Percentiles rank a stretch among this genome's conserved stretches.
Evolutionary conservation across 2,113 vertebrate species (phyloP).

Genomic region (Arenaria interpres): DNA sequence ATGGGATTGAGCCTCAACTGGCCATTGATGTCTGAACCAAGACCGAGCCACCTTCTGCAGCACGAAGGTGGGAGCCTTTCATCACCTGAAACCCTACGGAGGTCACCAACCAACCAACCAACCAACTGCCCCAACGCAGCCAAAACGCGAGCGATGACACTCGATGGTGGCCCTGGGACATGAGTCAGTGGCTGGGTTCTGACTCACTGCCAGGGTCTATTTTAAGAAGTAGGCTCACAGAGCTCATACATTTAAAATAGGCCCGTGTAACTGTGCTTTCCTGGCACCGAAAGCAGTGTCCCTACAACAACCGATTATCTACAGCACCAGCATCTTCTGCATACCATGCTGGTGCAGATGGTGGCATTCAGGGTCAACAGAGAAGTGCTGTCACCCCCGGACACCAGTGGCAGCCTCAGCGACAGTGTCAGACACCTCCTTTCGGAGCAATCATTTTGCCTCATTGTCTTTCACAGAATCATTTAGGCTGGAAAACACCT

Average conservation of each 20-base stretch:
- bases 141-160: not conserved
- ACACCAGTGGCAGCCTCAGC: not conserved
- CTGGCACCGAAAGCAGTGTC: constrained; percentile 5
- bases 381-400: not conserved
- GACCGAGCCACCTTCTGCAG: not conserved
- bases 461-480: not conserved
- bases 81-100: not conserved
- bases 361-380: not conserved
- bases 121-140: fast-evolving
- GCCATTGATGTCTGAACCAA: not conserved
- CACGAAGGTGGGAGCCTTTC: not conserved
- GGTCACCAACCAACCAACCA: not conserved
- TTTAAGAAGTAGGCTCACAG: not conserved
- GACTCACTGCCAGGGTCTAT: constrained; percentile 8
- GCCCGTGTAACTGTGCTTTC: not conserved
- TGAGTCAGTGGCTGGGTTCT: not conserved
- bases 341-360: not conserved
- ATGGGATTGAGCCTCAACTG: fast-evolving
- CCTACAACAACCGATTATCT: not conserved
- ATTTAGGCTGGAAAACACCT: not conserved
- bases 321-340: not conserved
- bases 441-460: not conserved
- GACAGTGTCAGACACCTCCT: not conserved
- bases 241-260: constrained; percentile 1
- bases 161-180: not conserved